Conservation (phyloP, 2,888 invertebrate species). For the Anoncus sp. region DNA sequence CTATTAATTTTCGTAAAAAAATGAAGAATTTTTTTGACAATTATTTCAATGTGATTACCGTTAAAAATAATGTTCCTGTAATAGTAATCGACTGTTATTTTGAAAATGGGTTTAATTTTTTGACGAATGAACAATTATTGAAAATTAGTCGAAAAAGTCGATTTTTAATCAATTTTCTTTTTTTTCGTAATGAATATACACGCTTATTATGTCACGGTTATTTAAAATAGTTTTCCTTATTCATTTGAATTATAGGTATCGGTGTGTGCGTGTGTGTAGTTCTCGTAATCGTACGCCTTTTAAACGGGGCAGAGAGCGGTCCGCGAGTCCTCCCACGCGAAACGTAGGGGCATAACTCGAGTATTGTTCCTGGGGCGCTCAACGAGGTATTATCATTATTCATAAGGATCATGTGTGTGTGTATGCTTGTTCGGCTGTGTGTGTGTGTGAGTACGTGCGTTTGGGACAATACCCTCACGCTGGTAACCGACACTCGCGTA, state of each 20-base stretch:
- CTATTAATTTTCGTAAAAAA: background rate
- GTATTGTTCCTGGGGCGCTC: constrained; percentile 77
- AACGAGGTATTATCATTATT: constrained; percentile 78
- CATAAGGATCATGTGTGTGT: constrained; percentile 72
- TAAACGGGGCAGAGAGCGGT: constrained; percentile 35
- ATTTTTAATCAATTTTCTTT: background rate
- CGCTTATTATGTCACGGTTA: too few relatives aligned
- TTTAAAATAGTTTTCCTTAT: constrained; percentile 1
- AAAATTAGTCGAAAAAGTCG: background rate
- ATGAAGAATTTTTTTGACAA: too few relatives aligned
- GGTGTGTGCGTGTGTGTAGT: background rate
- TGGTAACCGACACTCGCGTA: constrained; percentile 48
- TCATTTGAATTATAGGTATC: constrained; percentile 3
- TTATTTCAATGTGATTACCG: too few relatives aligned
- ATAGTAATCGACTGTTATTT: too few relatives aligned
- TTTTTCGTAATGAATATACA: background rate
- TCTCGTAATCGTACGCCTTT: constrained; percentile 43
- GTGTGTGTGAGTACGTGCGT: constrained; percentile 47
- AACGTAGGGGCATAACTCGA: constrained; percentile 74
- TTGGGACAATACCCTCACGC: constrained; percentile 57
- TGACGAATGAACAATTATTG: background rate
- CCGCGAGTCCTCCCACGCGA: constrained; percentile 71
- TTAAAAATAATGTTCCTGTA: too few relatives aligned
- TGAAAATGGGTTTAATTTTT: too few relatives aligned
- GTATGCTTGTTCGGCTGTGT: constrained; percentile 21